Base-by-base conservation (phyloP, 2,113 vertebrate genomes). In the Albula goreensis region DNA sequence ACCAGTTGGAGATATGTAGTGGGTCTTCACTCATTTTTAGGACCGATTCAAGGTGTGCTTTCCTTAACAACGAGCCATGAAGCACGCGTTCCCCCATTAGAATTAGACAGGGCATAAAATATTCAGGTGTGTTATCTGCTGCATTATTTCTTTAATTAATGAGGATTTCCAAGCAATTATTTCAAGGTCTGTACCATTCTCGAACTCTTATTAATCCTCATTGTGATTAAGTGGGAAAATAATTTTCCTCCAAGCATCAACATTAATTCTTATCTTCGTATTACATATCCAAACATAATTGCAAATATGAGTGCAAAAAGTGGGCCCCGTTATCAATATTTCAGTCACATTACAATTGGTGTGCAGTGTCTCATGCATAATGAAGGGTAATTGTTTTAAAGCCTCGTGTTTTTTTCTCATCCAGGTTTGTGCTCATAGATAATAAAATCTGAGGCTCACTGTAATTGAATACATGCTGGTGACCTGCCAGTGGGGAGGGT, bases 1-100 rank as follows among this genome's bases (percentile, higher is more conserved):
- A 87, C 82, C 91, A 91, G 88, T 93, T 93, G 92, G 87, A 86
- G 86, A 31, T 22, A 48, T 9, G 7, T 49, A 83, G 84, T 50
- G 41, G 7, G 56, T 85, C 13, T 50, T 78, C 82, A n/a, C 70
- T 81, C 81, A 74, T 82, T 63, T 86, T 50, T 74, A 85, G 41
- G 10, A 41, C 49, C 60, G 25, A 52, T 88, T 83, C 74, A 83
- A 86, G 70, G 81, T 87, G n/a, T 60, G 4, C 52, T 41, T 41
- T 41, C 31, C 31, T 2, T 41, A 22, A 78, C 9, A 9, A 57
- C 77, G 50, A 25, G 25, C 78, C 15, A 31, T 85, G 80, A 11
- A 49, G 50, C 41, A 63, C 11, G 19, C n/a, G 41, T 5, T 12
- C 78, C 31, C 49, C 17, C 41, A 49, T 79, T 50, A 79, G 78